These are phyloP conservation scores for Caenorhabditis virilis DNA, from an alignment of 2,888 invertebrate species.

Conservation along the genomic window DNA sequence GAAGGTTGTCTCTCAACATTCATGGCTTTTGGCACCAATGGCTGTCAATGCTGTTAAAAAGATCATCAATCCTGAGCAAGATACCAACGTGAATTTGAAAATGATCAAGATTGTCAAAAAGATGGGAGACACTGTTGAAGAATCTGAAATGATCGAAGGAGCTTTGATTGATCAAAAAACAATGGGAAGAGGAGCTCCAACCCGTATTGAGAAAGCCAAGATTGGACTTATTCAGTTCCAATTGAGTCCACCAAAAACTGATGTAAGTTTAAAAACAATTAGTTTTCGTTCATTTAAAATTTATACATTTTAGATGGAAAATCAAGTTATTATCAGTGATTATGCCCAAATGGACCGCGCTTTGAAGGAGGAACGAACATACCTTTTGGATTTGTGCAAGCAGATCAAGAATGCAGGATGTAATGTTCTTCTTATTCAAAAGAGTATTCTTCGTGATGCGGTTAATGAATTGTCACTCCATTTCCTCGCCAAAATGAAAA, in stretches of 20 bases:
- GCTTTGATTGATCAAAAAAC: slow-evolving; percentile 88
- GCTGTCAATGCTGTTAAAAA: slow-evolving; percentile 95
- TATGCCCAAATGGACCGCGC: slow-evolving; percentile 99
- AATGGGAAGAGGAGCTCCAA: slow-evolving; percentile 85
- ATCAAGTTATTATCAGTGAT: slow-evolving; percentile 86
- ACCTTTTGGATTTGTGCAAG: slow-evolving; percentile 96
- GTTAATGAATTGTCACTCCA: slow-evolving; percentile 94
- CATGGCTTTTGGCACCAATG: slow-evolving; percentile 89
- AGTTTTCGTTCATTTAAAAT: background rate
- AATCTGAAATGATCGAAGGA: slow-evolving; percentile 93
- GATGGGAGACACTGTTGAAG: slow-evolving; percentile 77
- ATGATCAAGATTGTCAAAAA: slow-evolving; percentile 97
- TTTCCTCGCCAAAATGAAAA: slow-evolving; percentile 97
- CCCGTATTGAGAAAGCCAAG: slow-evolving; percentile 92
- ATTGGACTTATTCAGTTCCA: slow-evolving; percentile 99
- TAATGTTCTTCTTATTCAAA: slow-evolving; percentile 90
- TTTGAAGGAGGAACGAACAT: slow-evolving; percentile 92
- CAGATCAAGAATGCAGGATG: slow-evolving; percentile 98
- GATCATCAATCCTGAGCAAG: slow-evolving; percentile 79
- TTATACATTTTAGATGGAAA: slow-evolving; percentile 22
- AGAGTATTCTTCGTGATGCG: slow-evolving; percentile 87
- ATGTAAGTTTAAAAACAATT: slow-evolving; percentile 74
- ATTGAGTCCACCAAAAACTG: slow-evolving; percentile 98
- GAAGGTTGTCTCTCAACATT: slow-evolving; percentile 98
- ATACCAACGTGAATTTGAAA: slow-evolving; percentile 82